Evolutionary conservation across 2,113 vertebrate genomes (phyloP), one percentile per base, ranked within the genome.

Genomic region (Elephas maximus): DNA sequence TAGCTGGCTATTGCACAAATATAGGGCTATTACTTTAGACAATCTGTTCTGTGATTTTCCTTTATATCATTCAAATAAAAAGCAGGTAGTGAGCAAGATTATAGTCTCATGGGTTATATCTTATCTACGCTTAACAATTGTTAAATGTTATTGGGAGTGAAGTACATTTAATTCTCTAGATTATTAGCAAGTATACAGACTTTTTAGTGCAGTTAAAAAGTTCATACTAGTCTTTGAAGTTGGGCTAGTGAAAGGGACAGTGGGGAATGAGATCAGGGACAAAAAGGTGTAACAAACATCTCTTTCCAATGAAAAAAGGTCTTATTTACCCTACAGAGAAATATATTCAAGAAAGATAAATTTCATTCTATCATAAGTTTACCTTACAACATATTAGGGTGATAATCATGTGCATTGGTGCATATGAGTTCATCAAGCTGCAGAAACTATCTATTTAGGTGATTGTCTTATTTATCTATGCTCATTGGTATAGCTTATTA

Each of bases 381-480:
- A 65, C 5, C 2, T 0, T n/a, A 45, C 26, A 91, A 71, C 3
- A 57, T 48, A 63, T 71, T 91, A 93, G 57, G 5, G 45, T 60
- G 18, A 81, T 91, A 95, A 88, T n/a, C 44, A 5, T 71, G 77
- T 90, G 10, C 26, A 65, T 23, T 92, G 71, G 24, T 90, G 5
- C 28, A 62, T 51, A 65, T 90, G n/a, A 88, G 60, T 44, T 8
- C 21, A 78, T 44, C 73, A 60, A 0, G 3, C 12, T 81, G 5
- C 26, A 91, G 69, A 73, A 95, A 77, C 30, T n/a, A 37, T 24
- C 8, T 53, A 44, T 93, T 71, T 60, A 78, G 12, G 18, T 12
- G 28, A 62, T 7, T 86, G 21, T 53, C 10, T 95, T 90, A 62
- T 87, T 41, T 84, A 88, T 80, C 60, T 91, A 87, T 87, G n/a